A percentile compares a stretch with the other conserved stretches of the same genome.
phyloP scores from a whole-genome alignment of 1,140 invertebrate species.

The Spodoptera frugiperda region DNA sequence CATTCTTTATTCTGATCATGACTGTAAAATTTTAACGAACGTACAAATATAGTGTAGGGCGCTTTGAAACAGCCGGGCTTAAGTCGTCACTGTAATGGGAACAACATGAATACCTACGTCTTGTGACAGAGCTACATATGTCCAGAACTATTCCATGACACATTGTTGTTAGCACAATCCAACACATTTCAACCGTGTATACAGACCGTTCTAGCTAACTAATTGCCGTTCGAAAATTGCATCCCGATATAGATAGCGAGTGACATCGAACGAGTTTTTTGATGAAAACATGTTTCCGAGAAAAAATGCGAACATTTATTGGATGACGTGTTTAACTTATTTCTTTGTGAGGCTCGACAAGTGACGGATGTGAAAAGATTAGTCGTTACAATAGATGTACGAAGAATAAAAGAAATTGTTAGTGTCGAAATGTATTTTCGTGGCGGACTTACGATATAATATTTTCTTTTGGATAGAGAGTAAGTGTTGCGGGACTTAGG shows the following conservation, averaged over 20 bases:
- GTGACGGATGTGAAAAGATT: slow-evolving; percentile 19
- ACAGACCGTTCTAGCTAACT: slow-evolving; percentile 19
- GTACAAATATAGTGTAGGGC: not conserved
- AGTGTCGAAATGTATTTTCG: slow-evolving; percentile 3
- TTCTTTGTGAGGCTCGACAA: slow-evolving; percentile 17
- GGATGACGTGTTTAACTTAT: not conserved
- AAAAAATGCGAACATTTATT: slow-evolving; percentile 21
- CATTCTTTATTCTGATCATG: slow-evolving; percentile 1
- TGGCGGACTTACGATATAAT: slow-evolving; percentile 1
- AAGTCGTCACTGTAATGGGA: slow-evolving; percentile 11
- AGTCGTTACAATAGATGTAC: slow-evolving; percentile 8
- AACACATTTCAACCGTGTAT: slow-evolving; percentile 1
- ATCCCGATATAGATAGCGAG: not conserved
- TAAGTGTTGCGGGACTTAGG: not conserved
- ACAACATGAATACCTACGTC: slow-evolving; percentile 14
- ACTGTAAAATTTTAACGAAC: slow-evolving; percentile 31
- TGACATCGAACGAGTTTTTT: slow-evolving; percentile 23
- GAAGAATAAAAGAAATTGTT: slow-evolving; percentile 1
- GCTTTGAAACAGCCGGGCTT: slow-evolving; percentile 19
- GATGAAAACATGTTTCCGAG: not conserved
- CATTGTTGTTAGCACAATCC: slow-evolving; percentile 22
- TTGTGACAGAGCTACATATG: slow-evolving; percentile 22
- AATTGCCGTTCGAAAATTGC: slow-evolving; percentile 41
- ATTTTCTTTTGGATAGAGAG: not conserved
- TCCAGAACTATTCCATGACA: slow-evolving; percentile 21